Evolutionary conservation across 1,140 invertebrate species (phyloP).

Genomic region (Neoseiulus cucumeris): DNA sequence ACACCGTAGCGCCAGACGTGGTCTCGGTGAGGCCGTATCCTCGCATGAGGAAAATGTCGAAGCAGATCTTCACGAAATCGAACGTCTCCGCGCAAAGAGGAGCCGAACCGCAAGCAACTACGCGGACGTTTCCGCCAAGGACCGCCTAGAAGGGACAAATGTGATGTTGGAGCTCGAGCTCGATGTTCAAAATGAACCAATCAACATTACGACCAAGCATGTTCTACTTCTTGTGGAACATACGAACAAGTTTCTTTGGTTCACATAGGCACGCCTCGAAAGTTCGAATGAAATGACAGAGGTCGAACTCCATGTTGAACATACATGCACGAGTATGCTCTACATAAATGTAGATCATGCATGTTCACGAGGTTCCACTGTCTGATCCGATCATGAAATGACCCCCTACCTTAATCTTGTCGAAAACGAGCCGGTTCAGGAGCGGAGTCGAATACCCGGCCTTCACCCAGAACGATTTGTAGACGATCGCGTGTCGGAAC

Average conservation of each 20-base stretch:
- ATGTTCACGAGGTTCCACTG: too few relatives aligned
- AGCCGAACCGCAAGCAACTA: slow-evolving; percentile 78
- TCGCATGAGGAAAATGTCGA: slow-evolving; percentile 73
- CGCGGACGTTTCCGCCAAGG: slow-evolving; percentile 63
- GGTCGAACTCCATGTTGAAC: too few relatives aligned
- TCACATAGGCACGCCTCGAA: too few relatives aligned
- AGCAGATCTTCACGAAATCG: slow-evolving; percentile 75
- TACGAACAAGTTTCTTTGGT: too few relatives aligned
- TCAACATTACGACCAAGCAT: too few relatives aligned
- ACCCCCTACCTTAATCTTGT: background rate
- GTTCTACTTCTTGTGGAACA: too few relatives aligned
- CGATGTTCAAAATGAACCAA: too few relatives aligned
- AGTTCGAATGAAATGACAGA: too few relatives aligned
- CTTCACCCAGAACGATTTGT: slow-evolving; percentile 15
- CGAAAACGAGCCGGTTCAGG: slow-evolving; percentile 15
- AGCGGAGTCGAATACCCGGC: slow-evolving; percentile 15
- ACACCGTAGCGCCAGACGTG: slow-evolving; percentile 29
- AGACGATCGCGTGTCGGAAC: slow-evolving; percentile 15
- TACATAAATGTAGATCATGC: too few relatives aligned
- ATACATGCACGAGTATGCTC: too few relatives aligned
- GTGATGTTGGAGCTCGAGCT: too few relatives aligned
- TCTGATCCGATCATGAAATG: too few relatives aligned
- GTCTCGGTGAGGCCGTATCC: slow-evolving; percentile 93
- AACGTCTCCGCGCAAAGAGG: slow-evolving; percentile 89
- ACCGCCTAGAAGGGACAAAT: slow-evolving; percentile 32